Conservation (phyloP, 2,113 vertebrate species). For the Regulus satrapa region DNA sequence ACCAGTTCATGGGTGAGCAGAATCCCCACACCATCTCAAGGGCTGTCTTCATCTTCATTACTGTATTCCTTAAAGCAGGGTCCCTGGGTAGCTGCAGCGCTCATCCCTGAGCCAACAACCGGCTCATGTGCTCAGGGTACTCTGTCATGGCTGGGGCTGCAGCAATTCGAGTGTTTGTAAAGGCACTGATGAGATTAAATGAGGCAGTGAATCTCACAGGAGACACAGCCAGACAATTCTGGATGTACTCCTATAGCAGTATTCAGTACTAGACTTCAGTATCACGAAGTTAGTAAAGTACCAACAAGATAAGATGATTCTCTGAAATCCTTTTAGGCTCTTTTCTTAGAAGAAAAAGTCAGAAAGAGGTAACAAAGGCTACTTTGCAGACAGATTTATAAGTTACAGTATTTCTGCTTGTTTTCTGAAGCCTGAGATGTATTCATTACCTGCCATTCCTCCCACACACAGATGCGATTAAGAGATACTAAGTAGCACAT, state of each 20-base stretch:
- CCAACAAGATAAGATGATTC: neutral
- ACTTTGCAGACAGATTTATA: neutral
- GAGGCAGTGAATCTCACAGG: neutral
- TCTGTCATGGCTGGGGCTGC: neutral
- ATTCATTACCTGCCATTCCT: neutral
- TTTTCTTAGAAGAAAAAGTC: neutral
- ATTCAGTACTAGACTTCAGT: neutral
- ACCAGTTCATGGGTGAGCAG: neutral
- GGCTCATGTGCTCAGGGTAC: too few species aligned
- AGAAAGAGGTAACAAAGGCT: neutral
- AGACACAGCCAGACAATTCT: neutral
- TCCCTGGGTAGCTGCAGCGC: too few species aligned
- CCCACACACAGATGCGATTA: neutral
- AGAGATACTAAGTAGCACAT: neutral
- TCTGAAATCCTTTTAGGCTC: neutral
- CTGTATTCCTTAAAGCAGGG: fast-evolving
- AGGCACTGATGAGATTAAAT: neutral
- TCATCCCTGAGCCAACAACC: neutral
- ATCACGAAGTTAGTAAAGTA: neutral
- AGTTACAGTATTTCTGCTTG: neutral
- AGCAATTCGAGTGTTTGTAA: neutral
- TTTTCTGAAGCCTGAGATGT: neutral
- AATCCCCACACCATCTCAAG: neutral
- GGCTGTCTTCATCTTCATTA: too few species aligned
- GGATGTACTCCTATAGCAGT: neutral